Percentiles rank a stretch among this genome's conserved stretches.
Conservation (phyloP, 2,113 vertebrate species). For the Peromyscus leucopus region DNA sequence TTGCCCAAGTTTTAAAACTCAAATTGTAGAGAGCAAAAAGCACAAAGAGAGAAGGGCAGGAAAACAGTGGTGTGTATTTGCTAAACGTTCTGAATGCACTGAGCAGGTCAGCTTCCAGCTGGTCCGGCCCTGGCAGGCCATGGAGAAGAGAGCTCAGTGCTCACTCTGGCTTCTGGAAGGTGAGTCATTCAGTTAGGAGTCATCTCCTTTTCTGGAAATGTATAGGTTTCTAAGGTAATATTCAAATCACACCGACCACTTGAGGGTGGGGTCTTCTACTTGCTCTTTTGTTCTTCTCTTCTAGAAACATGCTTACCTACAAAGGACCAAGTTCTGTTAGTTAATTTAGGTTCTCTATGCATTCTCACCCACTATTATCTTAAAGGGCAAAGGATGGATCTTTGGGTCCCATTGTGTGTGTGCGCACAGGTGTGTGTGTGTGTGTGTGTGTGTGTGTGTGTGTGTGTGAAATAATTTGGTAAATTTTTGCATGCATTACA, state of each 20-base stretch:
- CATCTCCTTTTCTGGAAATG: conserved; percentile 1
- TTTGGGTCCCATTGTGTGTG: not conserved
- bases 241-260: not conserved
- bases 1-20: not conserved
- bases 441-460: not conserved
- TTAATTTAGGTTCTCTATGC: not conserved
- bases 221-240: conserved; percentile 33
- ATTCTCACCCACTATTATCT: not conserved
- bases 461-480: not conserved
- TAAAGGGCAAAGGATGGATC: not conserved
- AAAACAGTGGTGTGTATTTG: not conserved
- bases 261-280: not conserved
- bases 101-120: not conserved
- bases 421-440: not conserved
- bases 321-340: not conserved
- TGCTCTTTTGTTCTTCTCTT: not conserved
- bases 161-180: not conserved
- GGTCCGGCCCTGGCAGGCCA: not conserved
- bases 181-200: not conserved
- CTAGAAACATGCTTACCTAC: not conserved
- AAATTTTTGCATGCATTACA: not conserved
- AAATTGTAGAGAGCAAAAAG: not conserved
- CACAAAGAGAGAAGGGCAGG: not conserved
- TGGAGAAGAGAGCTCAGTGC: not conserved
- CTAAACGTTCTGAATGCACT: not conserved